Base-by-base conservation (phyloP, 2,113 vertebrate genomes). In the Theropithecus gelada region DNA sequence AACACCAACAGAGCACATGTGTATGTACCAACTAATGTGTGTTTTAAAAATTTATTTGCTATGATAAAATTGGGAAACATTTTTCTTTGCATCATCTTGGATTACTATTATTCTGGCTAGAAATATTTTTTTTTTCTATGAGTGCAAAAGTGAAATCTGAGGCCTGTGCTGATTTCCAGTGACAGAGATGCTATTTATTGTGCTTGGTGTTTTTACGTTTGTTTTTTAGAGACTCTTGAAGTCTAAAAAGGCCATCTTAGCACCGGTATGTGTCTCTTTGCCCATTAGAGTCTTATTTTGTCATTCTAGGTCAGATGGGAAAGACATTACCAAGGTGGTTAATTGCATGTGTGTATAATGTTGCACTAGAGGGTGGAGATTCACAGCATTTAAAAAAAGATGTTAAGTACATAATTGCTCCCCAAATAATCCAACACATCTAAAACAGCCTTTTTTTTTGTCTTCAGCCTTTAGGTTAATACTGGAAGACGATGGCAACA, bases 221-320 rank as follows among this genome's bases (percentile, higher is more conserved):
- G 43, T 87, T 45, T 81, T 96, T 96, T 66, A 78, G 43, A 86
- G 57, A 94, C 5, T 85, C 64, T 32, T 45, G 22, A 93, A 96
- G 57, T 22, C 52, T 40, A 30, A n/a, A 88, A 85, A 97, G 75
- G 35, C 35, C 66, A 32, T 66, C 25, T 80, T 43, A 64, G 50
- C 68, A 25, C 22, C 10, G 2, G 43, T 8, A 0, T 22, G 22
- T 25, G 5, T 79, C 40, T 38, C 22, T 96, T 59, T 80, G 72
- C 32, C 57, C 18, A 59, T 45, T 50, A 55, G 78, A 55, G 78
- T 23, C 22, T 13, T 55, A 80, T 23, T 55, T 80, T n/a, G 22
- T 80, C 50, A 55, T 88, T 88, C 59, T 83, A 79, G 38, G 22
- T 87, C 38, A 59, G 25, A 72, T 43, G 61, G 50, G 57, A 70